A percentile compares a stretch with the other conserved stretches of the same genome.
These are phyloP conservation scores for Drosophila sproati DNA, from an alignment of 1,140 invertebrate species.

Conservation along the genomic window DNA sequence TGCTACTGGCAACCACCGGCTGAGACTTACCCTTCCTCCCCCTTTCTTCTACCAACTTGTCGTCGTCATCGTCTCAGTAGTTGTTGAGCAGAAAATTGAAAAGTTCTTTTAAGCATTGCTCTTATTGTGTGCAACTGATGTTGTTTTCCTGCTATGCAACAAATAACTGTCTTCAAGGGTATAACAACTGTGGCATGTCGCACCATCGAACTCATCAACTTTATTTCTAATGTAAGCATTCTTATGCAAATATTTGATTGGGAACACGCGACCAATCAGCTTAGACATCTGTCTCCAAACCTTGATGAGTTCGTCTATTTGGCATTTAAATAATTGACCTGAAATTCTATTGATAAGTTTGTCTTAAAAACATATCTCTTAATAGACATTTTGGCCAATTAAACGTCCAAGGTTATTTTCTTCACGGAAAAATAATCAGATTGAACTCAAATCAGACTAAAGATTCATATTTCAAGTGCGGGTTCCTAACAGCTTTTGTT, in stretches of 20 bases:
- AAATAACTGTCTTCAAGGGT: slow-evolving; percentile 25
- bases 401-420: too few species aligned
- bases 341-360: not conserved
- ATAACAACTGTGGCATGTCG: slow-evolving; percentile 46
- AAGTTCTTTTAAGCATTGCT: slow-evolving; percentile 72
- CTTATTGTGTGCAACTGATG: slow-evolving; percentile 44
- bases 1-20: slow-evolving; percentile 49
- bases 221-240: slow-evolving; percentile 24
- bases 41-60: not conserved
- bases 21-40: slow-evolving; percentile 4
- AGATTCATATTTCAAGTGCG: too few species aligned
- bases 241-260: slow-evolving; percentile 32
- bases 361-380: too few species aligned
- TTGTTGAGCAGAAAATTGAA: slow-evolving; percentile 83
- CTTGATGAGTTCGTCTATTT: not conserved
- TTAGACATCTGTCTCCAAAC: slow-evolving; percentile 13
- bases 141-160: slow-evolving; percentile 36
- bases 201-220: slow-evolving; percentile 32
- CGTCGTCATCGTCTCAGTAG: slow-evolving; percentile 60
- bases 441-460: too few species aligned
- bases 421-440: too few species aligned
- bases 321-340: slow-evolving; percentile 1
- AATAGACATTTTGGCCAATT: too few species aligned
- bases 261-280: slow-evolving; percentile 25
- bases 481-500: too few species aligned